Base-by-base conservation (phyloP, 1,140 invertebrate genomes). In the Brachionus rotundiformis region DNA sequence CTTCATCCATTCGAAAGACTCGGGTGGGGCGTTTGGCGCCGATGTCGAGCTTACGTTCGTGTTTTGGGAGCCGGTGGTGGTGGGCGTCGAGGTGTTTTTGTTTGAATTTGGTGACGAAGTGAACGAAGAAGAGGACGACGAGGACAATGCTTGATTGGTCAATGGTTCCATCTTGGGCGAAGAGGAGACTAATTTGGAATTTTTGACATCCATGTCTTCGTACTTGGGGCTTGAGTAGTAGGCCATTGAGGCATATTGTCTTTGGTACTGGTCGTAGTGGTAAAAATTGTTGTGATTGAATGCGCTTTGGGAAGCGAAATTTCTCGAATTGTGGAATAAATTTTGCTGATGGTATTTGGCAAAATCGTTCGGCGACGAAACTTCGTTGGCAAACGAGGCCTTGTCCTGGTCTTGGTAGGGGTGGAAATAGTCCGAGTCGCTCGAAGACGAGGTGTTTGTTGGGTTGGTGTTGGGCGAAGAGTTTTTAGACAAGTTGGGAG, bases 1-100 rank as follows among this genome's bases (percentile, higher is more conserved):
- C 31, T 79, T 79, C 76, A 79, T 79, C 76, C 76, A 79, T 3
- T 79, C 76, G 33, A 79, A 79, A 4, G 76, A 79, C 10, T 79
- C 76, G 2, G 76, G 13, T 13, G 33, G 7, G 11, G 4, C 29
- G 6, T 71, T 31, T n/a, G 29, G 29, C 16, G 33, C 33, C 27
- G 44, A 59, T 25, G 76, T 33, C 16, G 76, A 79, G 47, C 76
- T 59, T 5, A 27, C 7, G 29, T 33, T 63, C 3, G 25, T n/a
- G 3, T 63, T 63, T 31, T 63, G 61, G 3, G 61, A 63, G n/a
- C 61, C 29, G 13, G 27, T 6, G 3, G 61, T 68, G 16, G 68
- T 44, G 7, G 68, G 68, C 1, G 33, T 44, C 7, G 68, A 73
- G 1, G 41, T 41, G 25, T 41, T 73, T 13, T 73, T 73, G 39